These are phyloP conservation scores for Leptodactylus fuscus DNA, from an alignment of 2,113 vertebrate genomes.

Conservation along the genomic window DNA sequence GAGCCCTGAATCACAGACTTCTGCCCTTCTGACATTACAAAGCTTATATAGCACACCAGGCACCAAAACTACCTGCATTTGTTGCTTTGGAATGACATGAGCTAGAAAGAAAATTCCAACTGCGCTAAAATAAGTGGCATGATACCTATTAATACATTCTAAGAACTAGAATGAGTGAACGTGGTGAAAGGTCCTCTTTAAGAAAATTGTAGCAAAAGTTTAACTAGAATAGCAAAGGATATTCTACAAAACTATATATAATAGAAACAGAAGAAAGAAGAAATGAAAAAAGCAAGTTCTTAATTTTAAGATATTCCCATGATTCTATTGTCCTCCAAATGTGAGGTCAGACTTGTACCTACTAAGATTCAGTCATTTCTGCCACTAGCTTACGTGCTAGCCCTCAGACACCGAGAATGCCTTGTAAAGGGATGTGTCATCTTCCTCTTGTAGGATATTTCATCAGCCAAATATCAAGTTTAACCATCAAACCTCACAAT, in stretches of 20 bases:
- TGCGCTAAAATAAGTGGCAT: too few species aligned
- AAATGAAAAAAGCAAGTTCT: neutral
- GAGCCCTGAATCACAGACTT: too few species aligned
- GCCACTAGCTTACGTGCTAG: neutral
- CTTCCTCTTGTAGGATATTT: conserved; percentile 13
- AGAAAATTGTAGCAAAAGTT: too few species aligned
- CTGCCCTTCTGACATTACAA: too few species aligned
- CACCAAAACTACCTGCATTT: too few species aligned
- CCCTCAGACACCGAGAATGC: neutral
- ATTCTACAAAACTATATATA: neutral
- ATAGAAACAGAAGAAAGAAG: neutral
- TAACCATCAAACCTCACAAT: neutral
- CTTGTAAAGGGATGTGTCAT: neutral
- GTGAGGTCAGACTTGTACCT: neutral
- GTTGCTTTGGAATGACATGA: too few species aligned
- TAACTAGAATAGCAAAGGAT: too few species aligned
- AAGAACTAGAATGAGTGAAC: too few species aligned
- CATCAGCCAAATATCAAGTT: neutral
- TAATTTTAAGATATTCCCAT: neutral
- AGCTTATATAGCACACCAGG: too few species aligned
- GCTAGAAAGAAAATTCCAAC: too few species aligned
- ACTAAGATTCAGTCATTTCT: neutral
- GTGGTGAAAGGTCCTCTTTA: too few species aligned
- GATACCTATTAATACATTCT: too few species aligned
- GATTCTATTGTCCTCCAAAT: neutral